Base-by-base conservation (phyloP, 2,888 invertebrate genomes). In the Cosmia trapezina region DNA sequence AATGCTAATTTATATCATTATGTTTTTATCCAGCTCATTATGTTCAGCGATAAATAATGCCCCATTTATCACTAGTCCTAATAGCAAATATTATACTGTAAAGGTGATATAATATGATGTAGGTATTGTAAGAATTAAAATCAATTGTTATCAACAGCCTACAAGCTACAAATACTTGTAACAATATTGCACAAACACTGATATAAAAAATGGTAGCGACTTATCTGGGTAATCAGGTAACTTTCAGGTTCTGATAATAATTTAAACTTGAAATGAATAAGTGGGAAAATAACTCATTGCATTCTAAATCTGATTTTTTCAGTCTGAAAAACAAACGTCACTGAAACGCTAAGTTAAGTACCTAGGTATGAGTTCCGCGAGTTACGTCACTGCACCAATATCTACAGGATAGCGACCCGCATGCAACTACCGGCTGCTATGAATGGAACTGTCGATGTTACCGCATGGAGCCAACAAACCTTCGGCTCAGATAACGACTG, bases 371-470 rank as follows among this genome's bases (percentile, higher is more conserved):
- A 63, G 56, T 70, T 70, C 76, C 69, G 61, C 53, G 51, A 19
- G 59, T 67, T 37, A 64, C 79, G 54, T 59, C 56, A 61, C 62
- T 43, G 66, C 33, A n/a, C 14, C 41, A 12, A 33, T 37, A 59
- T 8, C 43, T 43, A 19, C 47, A n/a, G 79, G 45, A 60, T 22
- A 43, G 43, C 43, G n/a, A n/a, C 80, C 79, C 76, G 76, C 70
- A 75, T 78, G 65, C 14, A 43, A 33, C 49, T 2, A 9, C 60
- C 17, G 49, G 22, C 53, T 43, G 73, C 37, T 66, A 49, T 11
- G 14, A n/a, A 8, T 43, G 43, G 49, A n/a, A 9, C 64, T 41
- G n/a, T 22, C 60, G 8, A 19, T 54, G 53, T n/a, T 51, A 19
- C 43, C 51, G 43, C 47, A 37, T 6, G 37, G 37, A 12, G 9